Conservation (phyloP, 53 echinoderm and acorn worm genomes). For the Luidia sarsii region DNA sequence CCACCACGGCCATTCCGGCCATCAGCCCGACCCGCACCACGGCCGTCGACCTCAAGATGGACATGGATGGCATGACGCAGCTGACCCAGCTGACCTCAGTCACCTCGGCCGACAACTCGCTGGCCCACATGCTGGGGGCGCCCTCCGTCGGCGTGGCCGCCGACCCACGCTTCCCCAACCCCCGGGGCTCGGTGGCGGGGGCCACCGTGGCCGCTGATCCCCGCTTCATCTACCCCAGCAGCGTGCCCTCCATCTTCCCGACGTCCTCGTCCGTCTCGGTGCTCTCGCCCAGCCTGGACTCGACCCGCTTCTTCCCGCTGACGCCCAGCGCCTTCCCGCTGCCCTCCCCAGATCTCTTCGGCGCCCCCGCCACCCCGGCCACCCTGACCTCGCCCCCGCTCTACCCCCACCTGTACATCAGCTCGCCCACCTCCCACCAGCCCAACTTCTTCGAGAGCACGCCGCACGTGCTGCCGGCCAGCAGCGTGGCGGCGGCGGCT, state of each 20-base stretch:
- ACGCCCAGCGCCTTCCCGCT: slow-evolving; percentile 75
- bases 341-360: slow-evolving; percentile 75
- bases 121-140: slow-evolving; percentile 34
- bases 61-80: slow-evolving; percentile 56
- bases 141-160: not conserved
- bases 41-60: slow-evolving; percentile 63
- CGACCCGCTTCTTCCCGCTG: slow-evolving; percentile 74
- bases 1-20: slow-evolving; percentile 30
- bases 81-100: slow-evolving; percentile 60
- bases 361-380: slow-evolving; percentile 63
- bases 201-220: slow-evolving; percentile 55
- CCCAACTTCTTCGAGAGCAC: slow-evolving; percentile 58
- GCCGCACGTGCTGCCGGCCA: slow-evolving; percentile 77
- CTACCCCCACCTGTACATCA: slow-evolving; percentile 97
- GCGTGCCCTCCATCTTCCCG: slow-evolving; percentile 42
- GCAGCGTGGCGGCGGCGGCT: slow-evolving; percentile 39
- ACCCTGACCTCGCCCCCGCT: slow-evolving; percentile 83
- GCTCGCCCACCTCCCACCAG: slow-evolving; percentile 75
- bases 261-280: slow-evolving; percentile 66
- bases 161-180: slow-evolving; percentile 35
- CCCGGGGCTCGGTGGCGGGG: too few relatives aligned
- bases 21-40: slow-evolving; percentile 34
- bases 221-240: slow-evolving; percentile 81
- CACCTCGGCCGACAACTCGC: slow-evolving; percentile 56
- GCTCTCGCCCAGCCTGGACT: slow-evolving; percentile 71